These are phyloP conservation scores for Melierax canorus DNA, from an alignment of 2,113 vertebrate genomes.

Conservation along the genomic window DNA sequence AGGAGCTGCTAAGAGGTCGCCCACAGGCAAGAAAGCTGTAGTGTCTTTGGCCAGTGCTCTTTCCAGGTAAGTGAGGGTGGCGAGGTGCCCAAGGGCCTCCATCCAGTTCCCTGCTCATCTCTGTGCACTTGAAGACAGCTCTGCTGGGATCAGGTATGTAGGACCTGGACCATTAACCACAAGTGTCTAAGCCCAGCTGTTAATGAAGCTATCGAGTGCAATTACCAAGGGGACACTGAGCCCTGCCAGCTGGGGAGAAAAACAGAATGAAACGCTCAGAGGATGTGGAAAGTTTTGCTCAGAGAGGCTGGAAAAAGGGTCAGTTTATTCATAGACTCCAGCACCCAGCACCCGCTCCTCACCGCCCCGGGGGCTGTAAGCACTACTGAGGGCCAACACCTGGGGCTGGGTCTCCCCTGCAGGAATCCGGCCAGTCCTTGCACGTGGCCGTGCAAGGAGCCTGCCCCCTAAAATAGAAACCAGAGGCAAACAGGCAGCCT, in stretches of 20 bases:
- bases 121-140: neutral
- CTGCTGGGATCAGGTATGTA: neutral
- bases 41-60: rapidly evolving
- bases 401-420: neutral
- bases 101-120: neutral
- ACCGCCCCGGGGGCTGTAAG: rapidly evolving
- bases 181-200: neutral
- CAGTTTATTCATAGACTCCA: neutral
- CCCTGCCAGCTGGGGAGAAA: neutral
- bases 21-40: neutral
- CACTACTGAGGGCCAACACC: neutral
- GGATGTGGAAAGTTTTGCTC: neutral
- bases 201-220: neutral
- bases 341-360: neutral
- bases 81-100: rapidly evolving
- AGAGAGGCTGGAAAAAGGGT: neutral
- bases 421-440: neutral
- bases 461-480: neutral
- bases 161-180: neutral
- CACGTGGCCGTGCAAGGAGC: neutral
- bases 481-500: neutral
- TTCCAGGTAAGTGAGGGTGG: neutral
- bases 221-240: neutral
- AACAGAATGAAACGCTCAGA: neutral
- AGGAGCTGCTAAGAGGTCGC: neutral